Percentiles rank a stretch among this genome's conserved stretches.
phyloP scores from a whole-genome alignment of 1,140 invertebrate species.

The Pseudomyrmex dendroicus region DNA sequence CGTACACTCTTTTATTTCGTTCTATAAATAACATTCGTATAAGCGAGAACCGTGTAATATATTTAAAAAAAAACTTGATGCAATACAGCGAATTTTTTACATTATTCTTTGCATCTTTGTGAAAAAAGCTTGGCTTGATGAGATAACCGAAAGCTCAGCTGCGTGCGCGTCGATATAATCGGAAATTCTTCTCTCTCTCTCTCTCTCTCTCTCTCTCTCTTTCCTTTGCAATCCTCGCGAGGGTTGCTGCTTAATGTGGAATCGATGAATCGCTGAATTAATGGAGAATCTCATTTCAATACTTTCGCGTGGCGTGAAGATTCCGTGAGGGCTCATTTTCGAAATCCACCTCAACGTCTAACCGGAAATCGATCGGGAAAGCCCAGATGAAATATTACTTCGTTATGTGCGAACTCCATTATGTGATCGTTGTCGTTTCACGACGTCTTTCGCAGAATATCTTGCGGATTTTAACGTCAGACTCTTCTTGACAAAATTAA shows the following conservation, averaged over 20 bases:
- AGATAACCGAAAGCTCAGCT: constrained; percentile 55
- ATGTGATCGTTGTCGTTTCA: constrained; percentile 13
- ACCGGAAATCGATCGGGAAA: not conserved
- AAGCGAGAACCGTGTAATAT: not conserved
- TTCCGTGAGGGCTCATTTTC: constrained; percentile 2
- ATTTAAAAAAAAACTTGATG: not conserved
- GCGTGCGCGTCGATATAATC: constrained; percentile 37
- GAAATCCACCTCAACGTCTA: constrained; percentile 21
- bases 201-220: no score
- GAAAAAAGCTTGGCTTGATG: constrained; percentile 24
- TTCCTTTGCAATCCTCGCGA: not conserved
- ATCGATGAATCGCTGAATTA: constrained; percentile 41
- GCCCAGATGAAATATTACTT: constrained; percentile 35
- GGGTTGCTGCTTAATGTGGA: constrained; percentile 5
- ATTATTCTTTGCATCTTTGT: not conserved
- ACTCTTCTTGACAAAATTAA: not conserved
- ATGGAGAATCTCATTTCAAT: constrained; percentile 51
- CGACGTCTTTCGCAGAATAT: not conserved
- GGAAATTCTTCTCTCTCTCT: constrained; percentile 8
- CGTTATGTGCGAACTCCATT: constrained; percentile 6
- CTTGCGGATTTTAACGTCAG: not conserved
- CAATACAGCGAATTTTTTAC: not conserved
- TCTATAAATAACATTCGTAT: not conserved
- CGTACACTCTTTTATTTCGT: not conserved
- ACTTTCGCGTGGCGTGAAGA: constrained; percentile 4